Evolutionary conservation across 2,888 invertebrate species (phyloP), one percentile per base, ranked within the genome.

Genomic region (Scotopteryx bipunctaria): DNA sequence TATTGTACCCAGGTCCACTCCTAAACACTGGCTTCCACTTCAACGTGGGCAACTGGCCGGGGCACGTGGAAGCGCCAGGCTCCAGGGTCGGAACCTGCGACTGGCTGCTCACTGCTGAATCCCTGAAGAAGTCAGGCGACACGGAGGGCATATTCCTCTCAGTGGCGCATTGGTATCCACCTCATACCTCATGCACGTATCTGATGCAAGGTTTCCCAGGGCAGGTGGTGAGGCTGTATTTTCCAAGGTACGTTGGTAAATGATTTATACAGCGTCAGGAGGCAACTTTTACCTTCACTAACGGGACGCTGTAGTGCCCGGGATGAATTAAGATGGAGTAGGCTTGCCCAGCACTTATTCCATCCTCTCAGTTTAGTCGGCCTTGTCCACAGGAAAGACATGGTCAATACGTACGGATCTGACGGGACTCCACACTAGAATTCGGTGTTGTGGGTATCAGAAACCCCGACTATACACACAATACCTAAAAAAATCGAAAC

Each of bases 31-130:
- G 97, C 3, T 98, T 98, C 80, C 97, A 97, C 84, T 97, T 98
- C 89, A 97, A 97, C 86, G 97, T 97, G 41, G 97, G 97, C 61
- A 97, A 96, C 83, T 97, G 97, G 97, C 97, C 97, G 0, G 97
- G 97, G 0, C 96, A 97, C 81, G 96, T 97, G 40, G 96, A 97
- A 73, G 96, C 97, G 0, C 95, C 96, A 0, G 97, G 97, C 0
- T 95, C 95, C 21, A 93, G 94, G 63, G 95, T 96, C 55, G 96
- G 97, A 3, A 95, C 95, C 36, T 97, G 97, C 74, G 96, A 97
- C 81, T 97, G 97, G 97, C 86, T 96, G 41, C 91, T 97, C 37
- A 96, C 95, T 45, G 96, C 96, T 38, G 95, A 96, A 66, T 94
- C 95, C 25, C 86, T 97, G 14, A 92, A 93, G 73, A 93, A 94